phyloP scores from a whole-genome alignment of 2,888 invertebrate species.

The Teleiodes luculella region DNA sequence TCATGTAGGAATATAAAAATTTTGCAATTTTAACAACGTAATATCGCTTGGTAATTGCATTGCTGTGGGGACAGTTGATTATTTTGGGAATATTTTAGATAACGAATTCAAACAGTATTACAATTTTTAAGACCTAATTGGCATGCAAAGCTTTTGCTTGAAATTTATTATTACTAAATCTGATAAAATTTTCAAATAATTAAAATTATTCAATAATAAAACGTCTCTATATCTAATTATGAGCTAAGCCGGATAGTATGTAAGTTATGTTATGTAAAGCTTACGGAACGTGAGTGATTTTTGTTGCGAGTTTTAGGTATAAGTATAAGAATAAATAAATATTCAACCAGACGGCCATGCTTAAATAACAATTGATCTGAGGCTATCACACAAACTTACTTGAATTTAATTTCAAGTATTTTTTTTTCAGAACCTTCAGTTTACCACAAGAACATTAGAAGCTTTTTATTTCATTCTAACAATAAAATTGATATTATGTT shows the following conservation, averaged over 20 bases:
- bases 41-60: constrained; percentile 1
- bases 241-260: constrained; percentile 67
- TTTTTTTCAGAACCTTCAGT: too few relatives aligned
- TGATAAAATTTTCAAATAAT: constrained; percentile 34
- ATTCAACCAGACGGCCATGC: neutral
- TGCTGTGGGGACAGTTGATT: constrained; percentile 29
- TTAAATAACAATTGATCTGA: too few relatives aligned
- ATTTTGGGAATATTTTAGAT: neutral
- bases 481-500: too few relatives aligned
- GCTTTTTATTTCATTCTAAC: too few relatives aligned
- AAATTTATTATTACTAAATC: constrained; percentile 23
- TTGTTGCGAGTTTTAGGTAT: neutral
- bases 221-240: constrained; percentile 65
- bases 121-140: constrained; percentile 25
- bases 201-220: neutral
- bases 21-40: neutral
- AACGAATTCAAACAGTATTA: constrained; percentile 33
- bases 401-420: too few relatives aligned
- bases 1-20: neutral
- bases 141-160: constrained; percentile 56
- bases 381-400: too few relatives aligned
- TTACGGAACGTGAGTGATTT: neutral
- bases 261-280: constrained; percentile 6
- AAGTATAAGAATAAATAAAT: neutral
- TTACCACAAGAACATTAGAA: too few relatives aligned